These are phyloP conservation scores for Acipenser transmontanus DNA, from an alignment of 2,797 vertebrate genomes.

Conservation along the genomic window DNA sequence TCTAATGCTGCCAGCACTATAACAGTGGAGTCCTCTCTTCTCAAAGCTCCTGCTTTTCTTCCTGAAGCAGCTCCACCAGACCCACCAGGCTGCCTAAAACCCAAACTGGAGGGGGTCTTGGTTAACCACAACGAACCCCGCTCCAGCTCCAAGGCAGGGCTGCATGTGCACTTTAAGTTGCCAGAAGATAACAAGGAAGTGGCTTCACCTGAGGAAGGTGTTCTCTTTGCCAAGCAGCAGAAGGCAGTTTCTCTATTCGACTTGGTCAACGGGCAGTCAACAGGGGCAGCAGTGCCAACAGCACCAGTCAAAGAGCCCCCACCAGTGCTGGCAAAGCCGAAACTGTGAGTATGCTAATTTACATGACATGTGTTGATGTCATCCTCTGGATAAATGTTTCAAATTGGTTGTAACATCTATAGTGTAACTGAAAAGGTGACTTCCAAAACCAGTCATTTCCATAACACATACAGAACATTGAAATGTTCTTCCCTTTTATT, in stretches of 20 bases:
- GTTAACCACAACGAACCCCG: slow-evolving; percentile 77
- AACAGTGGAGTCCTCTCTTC: slow-evolving; percentile 28
- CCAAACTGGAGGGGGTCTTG: slow-evolving; percentile 65
- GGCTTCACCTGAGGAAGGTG: slow-evolving; percentile 40
- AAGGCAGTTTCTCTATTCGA: slow-evolving; percentile 25
- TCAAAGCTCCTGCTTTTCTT: slow-evolving; percentile 16
- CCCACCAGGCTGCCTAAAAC: slow-evolving; percentile 62
- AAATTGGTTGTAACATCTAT: too few species aligned
- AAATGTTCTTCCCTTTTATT: background rate
- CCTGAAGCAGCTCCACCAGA: slow-evolving; percentile 40
- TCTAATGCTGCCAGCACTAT: slow-evolving; percentile 29
- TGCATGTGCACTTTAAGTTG: slow-evolving; percentile 87
- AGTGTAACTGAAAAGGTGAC: too few species aligned
- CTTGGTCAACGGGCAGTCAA: slow-evolving; percentile 50
- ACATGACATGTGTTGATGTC: background rate
- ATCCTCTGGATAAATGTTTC: too few species aligned
- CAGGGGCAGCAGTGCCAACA: slow-evolving; percentile 49
- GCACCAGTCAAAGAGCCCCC: slow-evolving; percentile 76
- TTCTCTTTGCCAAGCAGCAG: background rate
- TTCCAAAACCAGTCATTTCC: too few species aligned
- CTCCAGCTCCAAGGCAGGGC: slow-evolving; percentile 71
- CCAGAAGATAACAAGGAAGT: slow-evolving; percentile 80
- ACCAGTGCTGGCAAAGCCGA: slow-evolving; percentile 86
- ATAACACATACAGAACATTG: too few species aligned
- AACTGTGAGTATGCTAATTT: slow-evolving; percentile 77